These are phyloP conservation scores for Lophius piscatorius DNA, from an alignment of 2,113 vertebrate species.

Conservation along the genomic window DNA sequence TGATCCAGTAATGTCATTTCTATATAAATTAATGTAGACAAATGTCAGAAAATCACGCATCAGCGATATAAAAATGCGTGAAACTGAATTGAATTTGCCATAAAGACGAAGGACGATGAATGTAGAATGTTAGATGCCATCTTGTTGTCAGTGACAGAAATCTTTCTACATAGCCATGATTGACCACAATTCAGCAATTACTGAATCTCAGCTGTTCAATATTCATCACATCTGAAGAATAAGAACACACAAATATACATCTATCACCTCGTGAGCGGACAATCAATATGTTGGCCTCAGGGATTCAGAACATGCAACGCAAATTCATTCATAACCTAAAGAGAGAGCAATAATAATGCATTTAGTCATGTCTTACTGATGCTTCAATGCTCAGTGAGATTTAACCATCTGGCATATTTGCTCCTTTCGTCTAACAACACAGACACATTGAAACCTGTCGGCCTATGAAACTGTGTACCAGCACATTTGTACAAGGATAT, in stretches of 20 bases:
- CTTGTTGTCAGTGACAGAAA: conserved; percentile 32
- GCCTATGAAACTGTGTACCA: conserved; percentile 43
- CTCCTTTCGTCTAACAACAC: conserved; percentile 51
- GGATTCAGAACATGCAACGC: conserved; percentile 68
- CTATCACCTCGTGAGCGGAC: conserved; percentile 76
- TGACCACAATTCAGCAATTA: conserved; percentile 58
- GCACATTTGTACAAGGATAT: conserved; percentile 45
- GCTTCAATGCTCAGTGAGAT: conserved; percentile 54
- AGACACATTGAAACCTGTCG: conserved; percentile 38
- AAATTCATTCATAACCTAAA: conserved; percentile 81
- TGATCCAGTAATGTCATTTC: conserved; percentile 12
- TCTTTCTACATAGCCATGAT: conserved; percentile 70
- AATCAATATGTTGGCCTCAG: conserved; percentile 77
- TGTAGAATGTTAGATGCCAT: conserved; percentile 47
- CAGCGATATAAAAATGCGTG: conserved; percentile 32
- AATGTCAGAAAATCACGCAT: conserved; percentile 18
- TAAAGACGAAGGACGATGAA: conserved; percentile 47
- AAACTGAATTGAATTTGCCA: conserved; percentile 39
- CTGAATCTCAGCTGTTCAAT: conserved; percentile 70
- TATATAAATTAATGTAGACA: conserved; percentile 23
- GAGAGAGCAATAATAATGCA: conserved; percentile 73
- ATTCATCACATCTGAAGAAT: conserved; percentile 79
- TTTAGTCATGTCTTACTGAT: conserved; percentile 72
- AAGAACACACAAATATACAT: conserved; percentile 80
- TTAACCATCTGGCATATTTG: conserved; percentile 66